phyloP scores from a whole-genome alignment of 2,797 vertebrate genomes.

The Telmatherina bonti region DNA sequence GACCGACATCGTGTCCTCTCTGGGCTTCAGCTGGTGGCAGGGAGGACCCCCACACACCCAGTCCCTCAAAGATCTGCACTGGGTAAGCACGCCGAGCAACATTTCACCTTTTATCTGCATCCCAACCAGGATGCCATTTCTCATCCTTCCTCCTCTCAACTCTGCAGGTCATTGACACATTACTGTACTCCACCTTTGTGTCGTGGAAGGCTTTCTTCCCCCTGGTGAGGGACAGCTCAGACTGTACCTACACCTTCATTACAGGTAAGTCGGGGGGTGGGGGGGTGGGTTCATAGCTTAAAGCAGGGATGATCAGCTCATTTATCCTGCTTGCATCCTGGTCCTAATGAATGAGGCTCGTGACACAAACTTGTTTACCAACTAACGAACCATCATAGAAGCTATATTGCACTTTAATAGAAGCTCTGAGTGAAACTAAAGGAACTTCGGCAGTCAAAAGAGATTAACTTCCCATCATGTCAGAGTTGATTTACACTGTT shows the following conservation, averaged over 20 bases:
- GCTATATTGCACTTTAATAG: too few relatives aligned
- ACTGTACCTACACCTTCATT: constrained; percentile 87
- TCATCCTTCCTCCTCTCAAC: neutral
- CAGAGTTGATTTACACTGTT: too few relatives aligned
- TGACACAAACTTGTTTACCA: too few relatives aligned
- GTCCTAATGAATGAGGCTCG: too few relatives aligned
- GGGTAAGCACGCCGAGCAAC: constrained; percentile 69
- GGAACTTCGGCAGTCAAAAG: too few relatives aligned
- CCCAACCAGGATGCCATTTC: neutral
- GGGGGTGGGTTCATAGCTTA: too few relatives aligned
- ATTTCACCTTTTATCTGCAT: too few relatives aligned
- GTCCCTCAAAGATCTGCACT: constrained; percentile 84
- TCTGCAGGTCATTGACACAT: constrained; percentile 81
- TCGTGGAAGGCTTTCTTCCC: constrained; percentile 88
- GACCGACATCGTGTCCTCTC: constrained; percentile 86
- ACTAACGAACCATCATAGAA: too few relatives aligned
- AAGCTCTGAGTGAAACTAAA: too few relatives aligned
- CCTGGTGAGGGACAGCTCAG: constrained; percentile 81
- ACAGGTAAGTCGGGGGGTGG: constrained; percentile 81
- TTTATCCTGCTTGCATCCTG: too few relatives aligned
- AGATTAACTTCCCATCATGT: too few relatives aligned
- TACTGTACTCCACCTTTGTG: constrained; percentile 85
- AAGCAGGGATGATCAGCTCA: too few relatives aligned
- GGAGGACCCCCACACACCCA: constrained; percentile 87
- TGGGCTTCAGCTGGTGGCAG: constrained; percentile 91